Conservation (phyloP, 2,888 invertebrate species). For the Leptinotarsa haldemani region DNA sequence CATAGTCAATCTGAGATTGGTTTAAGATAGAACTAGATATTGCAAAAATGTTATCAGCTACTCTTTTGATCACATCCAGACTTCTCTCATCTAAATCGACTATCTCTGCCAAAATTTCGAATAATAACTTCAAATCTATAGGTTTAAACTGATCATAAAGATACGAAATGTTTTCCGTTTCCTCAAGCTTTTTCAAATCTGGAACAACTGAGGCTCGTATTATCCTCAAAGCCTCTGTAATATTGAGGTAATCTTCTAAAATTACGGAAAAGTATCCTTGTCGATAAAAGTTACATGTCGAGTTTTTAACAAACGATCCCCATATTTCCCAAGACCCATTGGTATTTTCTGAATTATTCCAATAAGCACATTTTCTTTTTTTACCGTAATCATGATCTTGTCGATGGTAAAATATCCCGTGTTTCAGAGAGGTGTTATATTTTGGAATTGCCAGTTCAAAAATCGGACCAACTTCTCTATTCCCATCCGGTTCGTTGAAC, state of each 20-base stretch:
- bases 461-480: not conserved
- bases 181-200: slow-evolving; percentile 30
- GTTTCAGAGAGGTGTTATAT: not conserved
- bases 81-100: slow-evolving; percentile 14
- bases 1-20: slow-evolving; percentile 24
- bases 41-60: slow-evolving; percentile 36
- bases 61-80: slow-evolving; percentile 26
- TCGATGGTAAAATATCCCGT: not conserved
- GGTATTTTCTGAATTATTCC: not conserved
- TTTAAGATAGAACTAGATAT: slow-evolving; percentile 21
- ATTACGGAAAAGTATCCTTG: slow-evolving; percentile 1
- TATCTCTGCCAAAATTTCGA: slow-evolving; percentile 30
- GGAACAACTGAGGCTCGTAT: slow-evolving; percentile 6
- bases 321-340: not conserved
- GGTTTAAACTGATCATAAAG: slow-evolving; percentile 35
- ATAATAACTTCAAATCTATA: slow-evolving; percentile 36
- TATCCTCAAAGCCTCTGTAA: not conserved
- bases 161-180: slow-evolving; percentile 34
- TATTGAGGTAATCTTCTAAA: too few relatives aligned
- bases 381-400: not conserved
- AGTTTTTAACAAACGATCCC: not conserved
- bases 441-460: slow-evolving; percentile 1
- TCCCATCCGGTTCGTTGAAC: slow-evolving; percentile 25
- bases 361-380: not conserved
- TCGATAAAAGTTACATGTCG: not conserved